These are phyloP conservation scores for Ceratoteleas bidentatus DNA, from an alignment of 1,140 invertebrate species.

Conservation along the genomic window DNA sequence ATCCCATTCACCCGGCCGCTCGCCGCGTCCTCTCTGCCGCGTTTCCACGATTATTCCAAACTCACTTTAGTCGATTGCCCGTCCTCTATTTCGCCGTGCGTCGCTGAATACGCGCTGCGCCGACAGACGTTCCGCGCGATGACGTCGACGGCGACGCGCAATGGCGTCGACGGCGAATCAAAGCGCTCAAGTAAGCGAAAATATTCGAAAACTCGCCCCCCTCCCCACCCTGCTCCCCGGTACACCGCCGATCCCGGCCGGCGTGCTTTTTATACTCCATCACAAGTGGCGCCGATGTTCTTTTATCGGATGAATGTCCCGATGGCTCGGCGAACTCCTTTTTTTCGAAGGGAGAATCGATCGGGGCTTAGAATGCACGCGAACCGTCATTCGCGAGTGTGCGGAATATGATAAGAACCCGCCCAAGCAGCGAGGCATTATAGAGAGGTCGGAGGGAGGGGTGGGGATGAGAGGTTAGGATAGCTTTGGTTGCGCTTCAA, in stretches of 20 bases:
- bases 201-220: slow-evolving; percentile 53
- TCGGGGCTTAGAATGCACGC: slow-evolving; percentile 31
- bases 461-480: too few relatives aligned
- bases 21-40: slow-evolving; percentile 29
- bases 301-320: slow-evolving; percentile 56
- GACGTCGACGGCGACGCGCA: slow-evolving; percentile 32
- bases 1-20: slow-evolving; percentile 33
- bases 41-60: slow-evolving; percentile 74
- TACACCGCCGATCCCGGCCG: too few relatives aligned
- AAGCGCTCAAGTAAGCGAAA: slow-evolving; percentile 61
- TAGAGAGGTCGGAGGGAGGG: too few relatives aligned
- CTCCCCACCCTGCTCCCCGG: too few relatives aligned
- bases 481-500: too few relatives aligned
- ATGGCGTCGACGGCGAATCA: slow-evolving; percentile 49
- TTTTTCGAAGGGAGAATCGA: slow-evolving; percentile 40
- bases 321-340: slow-evolving; percentile 33
- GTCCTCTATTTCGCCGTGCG: slow-evolving; percentile 31
- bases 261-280: slow-evolving; percentile 36
- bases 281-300: slow-evolving; percentile 51
- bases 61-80: slow-evolving; percentile 76
- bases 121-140: slow-evolving; percentile 41
- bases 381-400: too few relatives aligned
- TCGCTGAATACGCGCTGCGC: too few relatives aligned
- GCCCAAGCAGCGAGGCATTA: too few relatives aligned
- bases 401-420: too few relatives aligned